A percentile compares a stretch with the other conserved stretches of the same genome.
These are phyloP conservation scores for Falcunculus frontatus DNA, from an alignment of 2,113 vertebrate species.

Conservation along the genomic window DNA sequence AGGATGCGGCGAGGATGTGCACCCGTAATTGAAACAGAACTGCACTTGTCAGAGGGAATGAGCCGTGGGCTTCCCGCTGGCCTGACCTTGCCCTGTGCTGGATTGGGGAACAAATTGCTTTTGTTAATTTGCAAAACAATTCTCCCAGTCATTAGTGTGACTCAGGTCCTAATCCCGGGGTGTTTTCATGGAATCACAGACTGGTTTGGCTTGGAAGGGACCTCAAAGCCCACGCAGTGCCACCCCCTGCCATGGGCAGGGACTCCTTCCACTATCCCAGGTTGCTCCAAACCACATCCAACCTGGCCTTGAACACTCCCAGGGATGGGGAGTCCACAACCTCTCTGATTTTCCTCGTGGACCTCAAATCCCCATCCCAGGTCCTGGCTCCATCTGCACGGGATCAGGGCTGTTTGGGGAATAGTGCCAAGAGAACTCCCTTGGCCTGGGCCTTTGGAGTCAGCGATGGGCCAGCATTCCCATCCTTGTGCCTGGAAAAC, in stretches of 20 bases:
- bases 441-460: not conserved
- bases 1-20: not conserved
- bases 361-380: not conserved
- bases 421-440: accelerated
- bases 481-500: accelerated
- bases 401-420: accelerated
- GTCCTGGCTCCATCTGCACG: accelerated
- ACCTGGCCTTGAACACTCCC: accelerated
- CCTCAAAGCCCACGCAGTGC: not conserved
- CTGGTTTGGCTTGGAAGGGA: not conserved
- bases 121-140: not conserved
- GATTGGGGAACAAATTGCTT: not conserved
- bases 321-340: not conserved
- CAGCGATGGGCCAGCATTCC: accelerated
- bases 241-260: not conserved
- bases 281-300: not conserved
- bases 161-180: not conserved
- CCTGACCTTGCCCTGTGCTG: constrained; percentile 3
- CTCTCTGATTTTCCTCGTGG: not conserved
- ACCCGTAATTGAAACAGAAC: constrained; percentile 6
- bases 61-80: not conserved
- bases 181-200: not conserved
- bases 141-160: not conserved
- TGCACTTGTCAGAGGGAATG: not conserved
- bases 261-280: not conserved